Evolutionary conservation across 2,113 vertebrate genomes (phyloP), one percentile per base, ranked within the genome.

Genomic region (Collichthys lucidus): DNA sequence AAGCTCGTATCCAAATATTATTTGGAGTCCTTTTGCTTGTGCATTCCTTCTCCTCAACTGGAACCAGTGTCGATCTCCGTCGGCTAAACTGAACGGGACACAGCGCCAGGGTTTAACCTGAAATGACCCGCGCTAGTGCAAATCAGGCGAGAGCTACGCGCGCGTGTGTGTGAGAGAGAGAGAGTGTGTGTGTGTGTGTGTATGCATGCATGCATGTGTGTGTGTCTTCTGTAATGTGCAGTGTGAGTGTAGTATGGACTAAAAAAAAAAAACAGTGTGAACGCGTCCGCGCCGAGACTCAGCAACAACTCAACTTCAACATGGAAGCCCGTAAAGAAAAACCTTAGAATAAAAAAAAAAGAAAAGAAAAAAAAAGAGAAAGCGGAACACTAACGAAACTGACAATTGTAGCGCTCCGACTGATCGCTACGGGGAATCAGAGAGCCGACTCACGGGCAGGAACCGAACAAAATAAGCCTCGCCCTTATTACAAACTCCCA

Each of bases 381-480:
- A 76, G 24, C 62, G 20, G 44, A 78, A 72, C 49, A 57, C 11
- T 42, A 40, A 74, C 20, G 17, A 57, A 73, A 78, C 61, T 75
- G 79, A 88, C 85, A 66, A 57, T 44, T 87, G 93, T 83, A 87
- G 88, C 83, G 83, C 91, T 79, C 79, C 35, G 71, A 82, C 71
- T 80, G 86, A 83, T 86, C 91, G 92, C 94, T 86, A 40, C 74
- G 90, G 86, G 92, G 91, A 93, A 89, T 87, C 93, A 87, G 85
- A 91, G 93, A 91, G 91, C 79, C 42, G 82, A 46, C 19, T 53
- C 69, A 26, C 56, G 69, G 72, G 22, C 83, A 88, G 75, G 77
- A 87, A 80, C 75, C 29, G 77, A 85, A 19, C 84, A 71, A 52
- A 78, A 82, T 46, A 90, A 90, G 90, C 92, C 92, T 92, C 92